Evolutionary conservation across 2,888 invertebrate genomes (phyloP), one percentile per base, ranked within the genome.

Genomic region (Chloroclysta siterata): DNA sequence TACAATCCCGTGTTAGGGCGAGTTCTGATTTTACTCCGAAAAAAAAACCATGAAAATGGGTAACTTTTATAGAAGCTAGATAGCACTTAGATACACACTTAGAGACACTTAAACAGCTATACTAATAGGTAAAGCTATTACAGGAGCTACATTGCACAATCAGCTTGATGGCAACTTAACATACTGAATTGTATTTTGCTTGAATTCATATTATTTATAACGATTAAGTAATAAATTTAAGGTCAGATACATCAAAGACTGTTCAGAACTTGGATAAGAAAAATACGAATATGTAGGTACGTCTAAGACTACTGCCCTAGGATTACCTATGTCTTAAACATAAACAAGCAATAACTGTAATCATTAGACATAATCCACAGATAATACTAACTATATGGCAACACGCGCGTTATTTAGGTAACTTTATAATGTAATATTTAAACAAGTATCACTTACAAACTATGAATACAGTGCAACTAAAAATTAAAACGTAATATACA

Each of bases 361-460:
- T 36, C 42, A 33, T 47, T 50, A 55, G 44, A 64, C 52, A 59
- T 39, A 53, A 56, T 53, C 60, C 53, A 39, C 48, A 58, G 67
- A 68, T 69, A 70, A 72, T 83, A 85, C 84, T 86, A 87, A 77
- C 76, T 74, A 76, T 90, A 91, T 91, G 92, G 91, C 92, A 92
- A 89, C 91, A 81, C 83, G 82, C 85, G 79, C 81, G 81, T 85
- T 81, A 80, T 81, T 74, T 83, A 83, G 91, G 91, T 92, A 91
- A 91, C 91, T 89, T 79, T 84, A 82, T 77, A 79, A 75, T 75
- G 73, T 79, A 76, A 77, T 54, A 80, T 55, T 55, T 71, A 71
- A 68, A 69, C 66, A 63, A 63, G 50, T 64, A 66, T 68, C 56
- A 63, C 68, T 71, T 66, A 71, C 56, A 29, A 61, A 57, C 71